Percentiles rank a stretch among this genome's conserved stretches.
Conservation (phyloP, 2,113 vertebrate genomes). For the Lycocorax pyrrhopterus region DNA sequence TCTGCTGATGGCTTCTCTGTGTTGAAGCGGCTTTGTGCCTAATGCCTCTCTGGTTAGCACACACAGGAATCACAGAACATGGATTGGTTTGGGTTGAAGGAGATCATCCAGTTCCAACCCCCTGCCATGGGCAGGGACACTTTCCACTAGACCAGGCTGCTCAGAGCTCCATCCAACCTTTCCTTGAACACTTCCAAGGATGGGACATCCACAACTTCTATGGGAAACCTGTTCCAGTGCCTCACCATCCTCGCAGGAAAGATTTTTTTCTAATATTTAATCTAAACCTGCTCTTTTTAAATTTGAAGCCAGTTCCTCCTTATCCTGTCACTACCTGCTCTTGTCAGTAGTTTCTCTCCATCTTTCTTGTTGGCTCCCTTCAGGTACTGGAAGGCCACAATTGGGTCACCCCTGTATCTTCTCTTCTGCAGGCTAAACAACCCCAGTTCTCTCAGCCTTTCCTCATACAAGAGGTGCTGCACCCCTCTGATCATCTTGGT, state of each 20-base stretch:
- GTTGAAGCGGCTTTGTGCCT: background rate
- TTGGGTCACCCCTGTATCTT: background rate
- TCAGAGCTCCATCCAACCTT: background rate
- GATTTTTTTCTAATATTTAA: background rate
- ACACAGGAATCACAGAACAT: background rate
- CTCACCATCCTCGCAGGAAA: background rate
- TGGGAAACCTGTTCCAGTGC: background rate
- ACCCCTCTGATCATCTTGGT: background rate
- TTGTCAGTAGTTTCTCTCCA: background rate
- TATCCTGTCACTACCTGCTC: background rate
- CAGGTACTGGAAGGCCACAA: background rate
- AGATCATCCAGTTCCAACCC: background rate
- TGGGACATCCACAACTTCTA: background rate
- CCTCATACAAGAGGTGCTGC: too few relatives aligned
- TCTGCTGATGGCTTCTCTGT: background rate
- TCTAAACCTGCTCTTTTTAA: background rate
- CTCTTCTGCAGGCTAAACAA: background rate
- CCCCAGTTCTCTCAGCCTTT: background rate
- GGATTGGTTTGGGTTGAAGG: background rate
- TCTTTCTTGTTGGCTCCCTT: background rate
- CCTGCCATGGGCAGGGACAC: accelerated
- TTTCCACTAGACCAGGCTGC: background rate
- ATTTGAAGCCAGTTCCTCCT: background rate
- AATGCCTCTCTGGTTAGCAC: background rate
- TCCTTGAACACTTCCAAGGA: background rate